A percentile compares a stretch with the other conserved stretches of the same genome.
These are phyloP conservation scores for Sarcophilus harrisii DNA, from an alignment of 2,797 vertebrate genomes.

Conservation along the genomic window DNA sequence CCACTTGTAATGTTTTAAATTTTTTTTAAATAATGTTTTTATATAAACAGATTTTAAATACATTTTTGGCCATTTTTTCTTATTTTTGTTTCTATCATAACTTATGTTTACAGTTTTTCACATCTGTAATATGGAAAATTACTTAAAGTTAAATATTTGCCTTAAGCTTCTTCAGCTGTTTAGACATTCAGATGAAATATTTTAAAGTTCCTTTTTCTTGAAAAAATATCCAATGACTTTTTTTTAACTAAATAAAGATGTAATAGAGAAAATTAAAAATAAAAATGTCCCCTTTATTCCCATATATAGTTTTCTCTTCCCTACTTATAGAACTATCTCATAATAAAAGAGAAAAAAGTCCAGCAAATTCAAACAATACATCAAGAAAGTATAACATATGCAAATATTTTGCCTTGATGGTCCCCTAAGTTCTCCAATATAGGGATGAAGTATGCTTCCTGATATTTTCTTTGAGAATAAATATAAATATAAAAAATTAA, in stretches of 20 bases:
- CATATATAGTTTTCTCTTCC: background rate
- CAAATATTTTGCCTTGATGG: background rate
- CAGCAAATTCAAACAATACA: background rate
- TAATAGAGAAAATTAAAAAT: slow-evolving; percentile 64
- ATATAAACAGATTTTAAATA: slow-evolving; percentile 80
- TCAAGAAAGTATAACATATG: background rate
- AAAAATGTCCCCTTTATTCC: background rate
- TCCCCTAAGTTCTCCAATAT: background rate
- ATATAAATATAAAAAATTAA: too few relatives aligned
- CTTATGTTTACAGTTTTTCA: slow-evolving; percentile 67
- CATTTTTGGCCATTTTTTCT: slow-evolving; percentile 74
- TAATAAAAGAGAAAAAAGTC: background rate
- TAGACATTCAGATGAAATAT: slow-evolving; percentile 59
- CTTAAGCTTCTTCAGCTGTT: slow-evolving; percentile 75
- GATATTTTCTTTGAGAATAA: background rate
- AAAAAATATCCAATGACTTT: slow-evolving; percentile 45
- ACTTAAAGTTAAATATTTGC: slow-evolving; percentile 70
- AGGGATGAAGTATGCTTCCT: background rate
- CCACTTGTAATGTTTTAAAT: slow-evolving; percentile 83
- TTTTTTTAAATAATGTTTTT: slow-evolving; percentile 85
- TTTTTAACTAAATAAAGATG: slow-evolving; percentile 80
- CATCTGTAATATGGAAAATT: slow-evolving; percentile 76
- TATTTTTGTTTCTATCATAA: slow-evolving; percentile 72
- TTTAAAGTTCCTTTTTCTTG: slow-evolving; percentile 46
- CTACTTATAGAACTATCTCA: background rate